These are phyloP conservation scores for Anarhynchus alexandrinus DNA, from an alignment of 2,113 vertebrate species.

Conservation along the genomic window DNA sequence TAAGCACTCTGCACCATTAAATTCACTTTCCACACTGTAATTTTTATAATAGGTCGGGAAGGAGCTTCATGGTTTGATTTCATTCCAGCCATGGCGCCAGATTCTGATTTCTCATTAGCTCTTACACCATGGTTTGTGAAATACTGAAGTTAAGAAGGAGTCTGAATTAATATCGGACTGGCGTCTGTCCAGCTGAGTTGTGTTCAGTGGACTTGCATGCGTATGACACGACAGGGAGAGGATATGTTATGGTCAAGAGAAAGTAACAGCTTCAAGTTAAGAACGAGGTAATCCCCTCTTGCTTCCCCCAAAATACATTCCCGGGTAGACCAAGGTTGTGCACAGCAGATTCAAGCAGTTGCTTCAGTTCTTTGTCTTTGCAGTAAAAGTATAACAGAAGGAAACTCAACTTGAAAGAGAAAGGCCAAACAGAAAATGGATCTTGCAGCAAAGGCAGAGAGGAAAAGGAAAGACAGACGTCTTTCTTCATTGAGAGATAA, in stretches of 20 bases:
- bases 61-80: constrained; percentile 74
- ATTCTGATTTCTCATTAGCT: constrained; percentile 82
- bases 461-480: background rate
- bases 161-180: constrained; percentile 77
- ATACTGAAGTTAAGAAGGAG: constrained; percentile 79
- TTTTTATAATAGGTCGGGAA: constrained; percentile 81
- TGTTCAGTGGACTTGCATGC: constrained; percentile 40
- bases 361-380: background rate
- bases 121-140: constrained; percentile 71
- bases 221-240: background rate
- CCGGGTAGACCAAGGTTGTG: background rate
- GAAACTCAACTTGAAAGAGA: background rate
- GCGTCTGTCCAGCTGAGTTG: constrained; percentile 73
- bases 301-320: background rate
- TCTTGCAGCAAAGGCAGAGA: background rate
- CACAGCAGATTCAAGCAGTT: background rate
- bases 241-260: background rate
- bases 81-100: constrained; percentile 73
- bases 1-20: constrained; percentile 73
- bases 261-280: background rate
- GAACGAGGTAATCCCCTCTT: background rate
- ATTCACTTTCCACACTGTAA: constrained; percentile 85
- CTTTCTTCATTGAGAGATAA: background rate
- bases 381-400: accelerated
- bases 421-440: background rate